Evolutionary conservation across 2,113 vertebrate genomes (phyloP), one percentile per base, ranked within the genome.

Genomic region (Illadopsis cleaveri): DNA sequence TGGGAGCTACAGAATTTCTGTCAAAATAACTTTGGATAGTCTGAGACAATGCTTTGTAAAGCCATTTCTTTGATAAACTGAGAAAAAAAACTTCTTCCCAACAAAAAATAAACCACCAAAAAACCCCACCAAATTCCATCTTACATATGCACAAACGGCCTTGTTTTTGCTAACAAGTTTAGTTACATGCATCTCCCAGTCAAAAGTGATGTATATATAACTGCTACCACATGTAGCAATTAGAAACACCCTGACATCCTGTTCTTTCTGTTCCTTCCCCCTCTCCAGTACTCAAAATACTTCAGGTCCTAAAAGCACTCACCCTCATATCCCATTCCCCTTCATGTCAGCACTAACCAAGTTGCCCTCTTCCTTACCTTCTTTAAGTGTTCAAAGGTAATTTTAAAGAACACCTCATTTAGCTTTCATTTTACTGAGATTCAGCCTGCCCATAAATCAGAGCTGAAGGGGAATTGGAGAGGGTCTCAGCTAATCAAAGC

Each of bases 391-490:
- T 96, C 97, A 96, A 95, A 98, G 94, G 97, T 97, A 97, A 97
- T 98, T 97, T 97, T 97, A 97, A 97, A 98, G 94, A 98, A 96
- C 95, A 97, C 95, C 96, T 97, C 96, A 98, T 98, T 97, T 97
- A 97, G 97, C 96, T 98, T 98, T 98, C 97, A 97, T 98, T 98
- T 97, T 96, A 91, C 88, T 83, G 82, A 80, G 84, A 93, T 95
- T 95, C 95, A 96, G 96, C 91, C 87, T 96, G 95, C 93, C 91
- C 95, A 97, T 98, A 98, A 98, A 98, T 98, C 98, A 97, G 93
- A 68, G 70, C 82, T 95, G 85, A 97, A 96, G 96, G 94, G 95
- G 96, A 91, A 96, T 82, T 95, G 93, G 94, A 98, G 96, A 98
- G 94, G 88, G 95, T 96, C 96, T 96, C 86, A 95, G 97, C 97